Percentiles rank a stretch among this genome's conserved stretches.
Conservation (phyloP, 2,113 vertebrate genomes). For the Capricornis sumatraensis region DNA sequence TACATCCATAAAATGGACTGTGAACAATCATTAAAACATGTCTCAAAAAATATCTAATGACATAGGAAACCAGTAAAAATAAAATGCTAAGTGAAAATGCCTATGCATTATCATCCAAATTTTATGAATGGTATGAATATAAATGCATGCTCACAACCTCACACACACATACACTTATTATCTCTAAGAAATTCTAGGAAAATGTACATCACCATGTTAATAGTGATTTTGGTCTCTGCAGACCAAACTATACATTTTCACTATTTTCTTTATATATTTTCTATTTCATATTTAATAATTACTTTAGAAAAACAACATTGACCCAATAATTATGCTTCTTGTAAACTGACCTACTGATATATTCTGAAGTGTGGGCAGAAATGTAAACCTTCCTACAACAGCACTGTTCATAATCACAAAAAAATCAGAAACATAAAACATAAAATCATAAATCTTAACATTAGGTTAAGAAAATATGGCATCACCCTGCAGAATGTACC, state of each 20-base stretch:
- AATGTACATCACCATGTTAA: neutral
- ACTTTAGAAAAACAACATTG: neutral
- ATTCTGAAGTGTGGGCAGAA: neutral
- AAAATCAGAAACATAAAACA: neutral
- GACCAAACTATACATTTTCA: neutral
- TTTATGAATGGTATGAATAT: neutral
- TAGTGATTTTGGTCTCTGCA: neutral
- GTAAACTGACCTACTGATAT: neutral
- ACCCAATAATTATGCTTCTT: neutral
- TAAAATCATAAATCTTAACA: neutral
- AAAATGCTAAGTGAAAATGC: neutral
- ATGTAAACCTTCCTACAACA: neutral
- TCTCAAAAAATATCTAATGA: neutral
- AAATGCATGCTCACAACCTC: neutral
- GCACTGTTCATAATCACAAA: neutral
- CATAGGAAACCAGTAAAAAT: neutral
- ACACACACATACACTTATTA: neutral
- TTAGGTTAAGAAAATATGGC: neutral
- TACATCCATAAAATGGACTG: neutral
- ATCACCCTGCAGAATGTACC: neutral
- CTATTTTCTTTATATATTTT: neutral
- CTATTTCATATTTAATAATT: neutral
- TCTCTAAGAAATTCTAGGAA: neutral
- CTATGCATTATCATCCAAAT: neutral
- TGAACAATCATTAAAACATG: neutral